Percentiles rank a stretch among this genome's conserved stretches.
Conservation (phyloP, 2,113 vertebrate genomes). For the Eubucco bourcierii region DNA sequence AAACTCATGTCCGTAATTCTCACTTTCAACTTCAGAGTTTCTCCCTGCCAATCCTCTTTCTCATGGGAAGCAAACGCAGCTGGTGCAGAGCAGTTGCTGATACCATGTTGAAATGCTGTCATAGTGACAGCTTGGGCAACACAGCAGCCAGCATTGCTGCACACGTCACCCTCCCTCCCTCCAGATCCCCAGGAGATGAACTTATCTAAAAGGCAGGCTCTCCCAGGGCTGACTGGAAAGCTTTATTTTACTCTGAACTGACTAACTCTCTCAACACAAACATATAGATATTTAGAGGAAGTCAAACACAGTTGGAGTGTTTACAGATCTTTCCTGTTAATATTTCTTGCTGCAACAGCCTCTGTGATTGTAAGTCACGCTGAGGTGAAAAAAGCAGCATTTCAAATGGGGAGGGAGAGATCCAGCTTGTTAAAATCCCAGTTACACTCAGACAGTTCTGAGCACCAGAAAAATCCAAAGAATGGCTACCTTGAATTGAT, state of each 20-base stretch:
- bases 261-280: constrained; percentile 25
- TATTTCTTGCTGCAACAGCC: constrained; percentile 15
- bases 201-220: constrained; percentile 8
- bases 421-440: constrained; percentile 16
- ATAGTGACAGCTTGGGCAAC: constrained; percentile 48
- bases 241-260: constrained; percentile 17
- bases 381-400: constrained; percentile 33
- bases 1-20: neutral
- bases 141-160: constrained; percentile 1
- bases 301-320: constrained; percentile 9
- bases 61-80: constrained; percentile 60
- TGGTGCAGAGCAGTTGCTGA: neutral
- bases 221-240: constrained; percentile 8
- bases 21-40: constrained; percentile 24
- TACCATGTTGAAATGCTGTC: constrained; percentile 55
- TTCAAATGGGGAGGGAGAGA: constrained; percentile 9
- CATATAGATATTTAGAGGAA: constrained; percentile 46
- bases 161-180: neutral
- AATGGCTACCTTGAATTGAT: neutral
- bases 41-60: constrained; percentile 59
- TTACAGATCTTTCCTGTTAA: constrained; percentile 65
- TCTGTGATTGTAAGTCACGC: neutral
- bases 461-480: neutral
- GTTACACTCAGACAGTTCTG: neutral
- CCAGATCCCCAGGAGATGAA: neutral